phyloP scores from a whole-genome alignment of 1,140 invertebrate genomes.

The Mercenaria mercenaria region DNA sequence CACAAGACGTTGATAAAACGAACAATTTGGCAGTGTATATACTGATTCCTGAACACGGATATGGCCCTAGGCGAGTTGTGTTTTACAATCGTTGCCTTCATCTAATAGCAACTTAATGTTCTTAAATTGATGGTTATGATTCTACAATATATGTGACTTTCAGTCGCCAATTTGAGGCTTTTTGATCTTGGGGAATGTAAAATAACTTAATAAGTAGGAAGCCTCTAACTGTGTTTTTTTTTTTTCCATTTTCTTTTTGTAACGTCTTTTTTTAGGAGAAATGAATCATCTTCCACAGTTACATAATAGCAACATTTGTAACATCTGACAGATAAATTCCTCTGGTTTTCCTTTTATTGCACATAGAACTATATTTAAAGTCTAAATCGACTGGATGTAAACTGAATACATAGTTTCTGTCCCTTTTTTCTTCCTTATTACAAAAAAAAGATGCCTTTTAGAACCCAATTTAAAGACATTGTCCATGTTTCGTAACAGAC shows the following conservation, averaged over 20 bases:
- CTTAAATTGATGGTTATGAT: constrained; percentile 44
- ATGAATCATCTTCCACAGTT: background rate
- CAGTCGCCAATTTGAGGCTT: constrained; percentile 4
- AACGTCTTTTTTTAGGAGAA: background rate
- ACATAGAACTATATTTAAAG: no score
- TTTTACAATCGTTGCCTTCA: constrained; percentile 42
- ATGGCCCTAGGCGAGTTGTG: constrained; percentile 34
- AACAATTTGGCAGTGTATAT: constrained; percentile 48
- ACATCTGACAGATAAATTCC: no score
- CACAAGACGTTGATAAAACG: constrained; percentile 44
- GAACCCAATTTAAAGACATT: no score
- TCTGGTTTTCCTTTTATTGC: no score
- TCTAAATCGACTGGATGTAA: no score
- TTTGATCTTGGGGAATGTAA: constrained; percentile 34
- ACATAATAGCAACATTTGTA: no score
- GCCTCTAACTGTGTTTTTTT: background rate
- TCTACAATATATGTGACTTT: constrained; percentile 38
- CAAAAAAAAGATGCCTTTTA: no score
- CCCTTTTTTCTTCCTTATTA: no score
- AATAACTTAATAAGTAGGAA: background rate
- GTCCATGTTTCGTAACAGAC: no score
- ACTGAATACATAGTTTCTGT: no score
- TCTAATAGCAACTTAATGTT: constrained; percentile 45
- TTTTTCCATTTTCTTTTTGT: background rate
- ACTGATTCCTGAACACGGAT: constrained; percentile 35